These are phyloP conservation scores for Campylomormyrus numenius DNA, from an alignment of 2,113 vertebrate genomes.

Conservation along the genomic window DNA sequence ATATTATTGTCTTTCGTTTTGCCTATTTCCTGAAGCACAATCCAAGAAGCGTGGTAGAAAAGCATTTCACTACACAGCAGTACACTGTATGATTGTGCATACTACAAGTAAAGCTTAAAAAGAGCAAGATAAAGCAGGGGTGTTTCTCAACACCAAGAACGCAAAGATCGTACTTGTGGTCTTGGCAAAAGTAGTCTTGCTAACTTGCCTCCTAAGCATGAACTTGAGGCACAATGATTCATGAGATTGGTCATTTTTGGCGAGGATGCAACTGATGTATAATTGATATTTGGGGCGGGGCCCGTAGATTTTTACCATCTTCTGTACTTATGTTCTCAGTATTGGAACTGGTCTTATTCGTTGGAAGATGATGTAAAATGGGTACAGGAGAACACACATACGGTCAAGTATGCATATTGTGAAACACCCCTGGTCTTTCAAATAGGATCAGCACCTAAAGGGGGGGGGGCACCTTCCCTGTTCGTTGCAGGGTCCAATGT, in stretches of 20 bases:
- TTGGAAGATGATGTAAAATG: neutral
- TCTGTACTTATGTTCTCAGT: neutral
- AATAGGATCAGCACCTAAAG: neutral
- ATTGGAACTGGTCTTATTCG: neutral
- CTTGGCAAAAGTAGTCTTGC: neutral
- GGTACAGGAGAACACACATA: neutral
- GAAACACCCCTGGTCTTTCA: neutral
- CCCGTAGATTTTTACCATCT: neutral
- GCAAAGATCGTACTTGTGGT: neutral
- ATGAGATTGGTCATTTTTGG: neutral
- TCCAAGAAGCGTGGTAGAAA: no score
- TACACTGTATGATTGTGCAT: neutral
- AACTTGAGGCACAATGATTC: neutral
- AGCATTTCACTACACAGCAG: neutral
- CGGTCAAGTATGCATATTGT: neutral
- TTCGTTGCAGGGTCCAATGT: conserved; percentile 73
- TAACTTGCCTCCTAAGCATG: neutral
- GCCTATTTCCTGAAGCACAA: no score
- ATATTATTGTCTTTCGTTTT: no score
- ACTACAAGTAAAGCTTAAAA: neutral
- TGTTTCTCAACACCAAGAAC: neutral
- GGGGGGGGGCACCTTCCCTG: neutral
- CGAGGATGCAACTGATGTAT: neutral
- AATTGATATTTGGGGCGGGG: neutral
- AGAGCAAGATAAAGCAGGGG: neutral